Conservation (phyloP, 2,888 invertebrate species). For the Caenorhabditis macrosperma region DNA sequence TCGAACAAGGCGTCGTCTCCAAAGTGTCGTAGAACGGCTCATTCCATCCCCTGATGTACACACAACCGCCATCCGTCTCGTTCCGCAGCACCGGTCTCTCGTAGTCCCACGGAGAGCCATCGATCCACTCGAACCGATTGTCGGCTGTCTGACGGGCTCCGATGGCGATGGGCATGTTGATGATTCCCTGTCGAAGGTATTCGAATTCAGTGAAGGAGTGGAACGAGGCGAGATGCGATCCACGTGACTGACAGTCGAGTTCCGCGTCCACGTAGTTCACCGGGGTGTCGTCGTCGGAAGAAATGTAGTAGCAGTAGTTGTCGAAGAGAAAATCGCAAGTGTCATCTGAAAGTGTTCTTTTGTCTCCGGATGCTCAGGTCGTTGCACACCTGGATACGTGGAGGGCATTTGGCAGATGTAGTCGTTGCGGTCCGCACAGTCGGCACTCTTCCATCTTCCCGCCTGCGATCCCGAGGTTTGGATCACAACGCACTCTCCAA, state of each 20-base stretch:
- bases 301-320: not conserved
- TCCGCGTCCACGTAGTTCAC: not conserved
- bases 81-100: not conserved
- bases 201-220: not conserved
- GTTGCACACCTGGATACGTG: not conserved
- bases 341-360: not conserved
- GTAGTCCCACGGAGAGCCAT: not conserved
- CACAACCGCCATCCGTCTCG: not conserved
- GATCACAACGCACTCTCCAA: not conserved
- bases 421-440: not conserved
- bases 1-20: not conserved
- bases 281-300: not conserved
- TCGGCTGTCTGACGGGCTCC: not conserved
- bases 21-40: not conserved
- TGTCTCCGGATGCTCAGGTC: too few relatives aligned
- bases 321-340: not conserved
- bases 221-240: not conserved
- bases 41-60: not conserved
- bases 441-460: not conserved
- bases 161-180: not conserved
- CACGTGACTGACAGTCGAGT: not conserved
- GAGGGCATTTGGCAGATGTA: not conserved
- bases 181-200: not conserved
- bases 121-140: not conserved
- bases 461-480: not conserved